These are phyloP conservation scores for Campylorhamphus procurvoides DNA, from an alignment of 2,113 vertebrate genomes.

Conservation along the genomic window DNA sequence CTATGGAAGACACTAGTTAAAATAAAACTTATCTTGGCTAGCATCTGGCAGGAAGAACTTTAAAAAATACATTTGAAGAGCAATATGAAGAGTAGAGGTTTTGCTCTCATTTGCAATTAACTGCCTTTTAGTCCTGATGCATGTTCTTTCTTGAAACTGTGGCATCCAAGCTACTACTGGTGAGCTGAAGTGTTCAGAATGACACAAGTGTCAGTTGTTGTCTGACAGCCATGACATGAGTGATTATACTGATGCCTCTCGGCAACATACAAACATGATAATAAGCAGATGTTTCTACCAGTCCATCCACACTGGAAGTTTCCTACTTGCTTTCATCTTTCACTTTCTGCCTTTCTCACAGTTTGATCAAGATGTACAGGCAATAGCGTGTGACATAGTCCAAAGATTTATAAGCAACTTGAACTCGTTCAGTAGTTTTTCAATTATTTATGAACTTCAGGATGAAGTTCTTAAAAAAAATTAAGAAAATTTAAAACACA, in stretches of 20 bases:
- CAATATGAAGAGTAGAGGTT: not conserved
- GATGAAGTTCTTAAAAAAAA: not conserved
- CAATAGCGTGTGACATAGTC: not conserved
- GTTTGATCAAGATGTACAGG: not conserved
- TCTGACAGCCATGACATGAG: not conserved
- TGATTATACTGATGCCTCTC: too few species aligned
- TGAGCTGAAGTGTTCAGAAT: not conserved
- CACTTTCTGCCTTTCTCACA: not conserved
- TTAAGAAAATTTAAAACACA: not conserved
- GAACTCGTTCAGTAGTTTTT: not conserved
- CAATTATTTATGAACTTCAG: not conserved
- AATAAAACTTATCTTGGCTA: not conserved
- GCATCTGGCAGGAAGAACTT: not conserved
- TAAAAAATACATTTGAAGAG: not conserved
- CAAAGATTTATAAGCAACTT: not conserved
- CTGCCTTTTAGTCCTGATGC: not conserved
- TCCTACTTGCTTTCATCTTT: not conserved
- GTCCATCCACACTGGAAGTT: not conserved
- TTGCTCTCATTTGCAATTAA: not conserved
- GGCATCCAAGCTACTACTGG: not conserved
- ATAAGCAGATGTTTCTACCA: not conserved
- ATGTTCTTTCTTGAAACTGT: not conserved
- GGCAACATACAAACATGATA: fast-evolving
- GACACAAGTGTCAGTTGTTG: not conserved
- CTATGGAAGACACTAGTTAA: not conserved